Percentiles rank a stretch among this genome's conserved stretches.
Evolutionary conservation across 2,797 vertebrate genomes (phyloP).

Genomic region (Mormyrus proboscirostris): DNA sequence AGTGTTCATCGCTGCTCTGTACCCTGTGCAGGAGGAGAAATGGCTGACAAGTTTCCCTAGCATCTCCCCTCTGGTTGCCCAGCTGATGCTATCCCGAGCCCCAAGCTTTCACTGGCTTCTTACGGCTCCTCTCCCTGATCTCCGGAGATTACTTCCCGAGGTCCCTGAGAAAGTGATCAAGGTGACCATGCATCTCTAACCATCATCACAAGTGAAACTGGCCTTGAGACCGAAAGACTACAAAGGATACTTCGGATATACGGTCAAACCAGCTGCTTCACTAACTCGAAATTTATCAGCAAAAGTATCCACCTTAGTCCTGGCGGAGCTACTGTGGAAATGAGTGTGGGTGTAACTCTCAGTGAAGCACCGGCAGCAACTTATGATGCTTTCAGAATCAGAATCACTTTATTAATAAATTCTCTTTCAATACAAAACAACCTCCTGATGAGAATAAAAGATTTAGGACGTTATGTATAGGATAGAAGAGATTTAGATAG

Average conservation of each 20-base stretch:
- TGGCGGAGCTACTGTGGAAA: not conserved
- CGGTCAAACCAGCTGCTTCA: not conserved
- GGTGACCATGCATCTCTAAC: constrained; percentile 51
- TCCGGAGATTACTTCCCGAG: constrained; percentile 73
- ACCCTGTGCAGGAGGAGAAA: constrained; percentile 66
- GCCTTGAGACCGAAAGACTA: not conserved
- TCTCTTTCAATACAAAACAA: too few relatives aligned
- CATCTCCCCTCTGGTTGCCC: constrained; percentile 78
- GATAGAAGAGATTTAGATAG: not conserved
- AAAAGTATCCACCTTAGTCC: not conserved
- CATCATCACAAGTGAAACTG: not conserved
- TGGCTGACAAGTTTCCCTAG: constrained; percentile 75
- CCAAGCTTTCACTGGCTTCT: constrained; percentile 70
- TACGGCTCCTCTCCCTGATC: constrained; percentile 62
- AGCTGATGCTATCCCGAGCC: constrained; percentile 75
- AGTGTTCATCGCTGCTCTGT: not conserved
- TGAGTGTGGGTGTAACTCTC: not conserved
- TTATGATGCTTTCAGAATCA: not conserved
- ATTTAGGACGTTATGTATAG: too few relatives aligned
- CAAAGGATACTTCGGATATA: not conserved
- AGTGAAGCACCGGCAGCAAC: not conserved
- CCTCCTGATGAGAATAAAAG: too few relatives aligned
- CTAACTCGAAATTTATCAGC: not conserved
- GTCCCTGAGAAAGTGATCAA: constrained; percentile 81
- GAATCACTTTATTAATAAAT: too few relatives aligned